Conservation (phyloP, 1,140 invertebrate species). For the Drosophila malerkotliana region DNA sequence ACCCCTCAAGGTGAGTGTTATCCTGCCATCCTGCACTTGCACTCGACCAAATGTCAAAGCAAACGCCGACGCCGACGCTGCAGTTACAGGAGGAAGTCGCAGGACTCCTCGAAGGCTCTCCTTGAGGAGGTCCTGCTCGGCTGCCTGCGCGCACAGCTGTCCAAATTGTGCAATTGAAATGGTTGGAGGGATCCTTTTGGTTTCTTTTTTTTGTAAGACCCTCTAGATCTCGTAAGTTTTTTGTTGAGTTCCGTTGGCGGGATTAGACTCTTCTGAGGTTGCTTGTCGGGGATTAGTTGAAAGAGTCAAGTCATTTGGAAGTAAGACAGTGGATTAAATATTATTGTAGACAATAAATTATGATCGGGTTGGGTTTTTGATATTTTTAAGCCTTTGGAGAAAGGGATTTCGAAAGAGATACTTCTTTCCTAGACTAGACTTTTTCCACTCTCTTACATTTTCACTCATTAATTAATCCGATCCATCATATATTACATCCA, state of each 20-base stretch:
- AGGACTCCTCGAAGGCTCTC: background rate
- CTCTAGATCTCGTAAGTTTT: background rate
- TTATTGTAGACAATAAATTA: background rate
- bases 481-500: conserved; percentile 16
- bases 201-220: background rate
- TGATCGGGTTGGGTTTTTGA: background rate
- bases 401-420: background rate
- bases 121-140: conserved; percentile 36
- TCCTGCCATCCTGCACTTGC: conserved; percentile 23
- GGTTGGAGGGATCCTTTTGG: background rate
- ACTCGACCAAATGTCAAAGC: conserved; percentile 39
- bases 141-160: conserved; percentile 57
- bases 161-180: conserved; percentile 60
- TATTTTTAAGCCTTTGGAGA: conserved; percentile 1
- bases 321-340: background rate
- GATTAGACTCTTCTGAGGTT: conserved; percentile 18
- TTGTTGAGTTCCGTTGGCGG: conserved; percentile 6
- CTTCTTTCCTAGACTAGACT: no score
- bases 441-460: background rate
- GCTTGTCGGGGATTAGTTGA: conserved; percentile 7
- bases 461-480: conserved; percentile 28
- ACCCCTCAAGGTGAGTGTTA: conserved; percentile 37
- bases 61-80: conserved; percentile 49
- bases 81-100: conserved; percentile 23
- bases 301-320: conserved; percentile 32